A percentile compares a stretch with the other conserved stretches of the same genome.
Evolutionary conservation across 1,140 invertebrate species (phyloP).

Genomic region (Luehdorfia chinensis): DNA sequence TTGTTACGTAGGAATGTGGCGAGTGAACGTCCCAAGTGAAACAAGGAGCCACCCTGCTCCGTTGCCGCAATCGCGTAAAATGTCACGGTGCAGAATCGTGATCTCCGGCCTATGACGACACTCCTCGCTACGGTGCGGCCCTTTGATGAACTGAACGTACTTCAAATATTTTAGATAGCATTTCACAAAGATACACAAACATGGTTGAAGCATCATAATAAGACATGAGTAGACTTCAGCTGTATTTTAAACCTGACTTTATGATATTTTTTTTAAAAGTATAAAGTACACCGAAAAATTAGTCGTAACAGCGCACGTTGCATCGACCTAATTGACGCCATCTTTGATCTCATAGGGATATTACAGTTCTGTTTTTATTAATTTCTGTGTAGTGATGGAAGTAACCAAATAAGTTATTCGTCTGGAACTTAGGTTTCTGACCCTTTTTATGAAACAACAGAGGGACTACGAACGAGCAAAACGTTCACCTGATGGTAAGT

Average conservation of each 20-base stretch:
- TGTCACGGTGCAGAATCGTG: conserved; percentile 55
- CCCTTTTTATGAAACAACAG: no score
- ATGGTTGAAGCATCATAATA: no score
- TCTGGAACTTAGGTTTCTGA: no score
- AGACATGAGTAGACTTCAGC: no score
- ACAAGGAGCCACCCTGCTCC: conserved; percentile 36
- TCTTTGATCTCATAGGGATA: conserved; percentile 53
- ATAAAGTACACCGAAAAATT: conserved; percentile 43
- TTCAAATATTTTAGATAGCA: no score
- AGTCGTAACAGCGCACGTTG: conserved; percentile 52
- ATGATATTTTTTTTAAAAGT: no score
- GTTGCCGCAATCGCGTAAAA: conserved; percentile 44
- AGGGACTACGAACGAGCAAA: no score
- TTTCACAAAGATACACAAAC: no score
- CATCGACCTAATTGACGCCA: conserved; percentile 56
- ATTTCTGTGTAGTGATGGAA: conserved; percentile 31
- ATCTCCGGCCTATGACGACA: conserved; percentile 43
- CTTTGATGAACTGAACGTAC: no score
- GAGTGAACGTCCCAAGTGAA: conserved; percentile 51
- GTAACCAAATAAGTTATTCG: no score
- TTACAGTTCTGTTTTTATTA: conserved; percentile 36
- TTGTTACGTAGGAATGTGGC: conserved; percentile 65
- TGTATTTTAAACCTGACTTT: no score
- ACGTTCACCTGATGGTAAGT: no score
- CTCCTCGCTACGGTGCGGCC: conserved; percentile 11